Evolutionary conservation across 2,888 invertebrate genomes (phyloP).

Genomic region (Dryadula phaetusa): DNA sequence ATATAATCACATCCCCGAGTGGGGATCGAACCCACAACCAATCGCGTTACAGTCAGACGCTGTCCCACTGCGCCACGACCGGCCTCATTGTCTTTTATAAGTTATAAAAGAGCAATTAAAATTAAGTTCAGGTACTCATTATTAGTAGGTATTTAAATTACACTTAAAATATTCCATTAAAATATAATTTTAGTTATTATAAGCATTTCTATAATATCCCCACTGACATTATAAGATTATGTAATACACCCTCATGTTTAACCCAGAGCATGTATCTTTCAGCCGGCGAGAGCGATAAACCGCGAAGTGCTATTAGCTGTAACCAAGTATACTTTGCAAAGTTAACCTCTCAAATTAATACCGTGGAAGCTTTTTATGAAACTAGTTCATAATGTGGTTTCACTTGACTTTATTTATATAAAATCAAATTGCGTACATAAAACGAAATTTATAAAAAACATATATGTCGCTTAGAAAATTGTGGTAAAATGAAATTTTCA

Average conservation of each 20-base stretch:
- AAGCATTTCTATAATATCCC: neutral
- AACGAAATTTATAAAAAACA: too few species aligned
- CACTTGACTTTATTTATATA: neutral
- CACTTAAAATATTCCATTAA: neutral
- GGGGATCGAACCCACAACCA: too few species aligned
- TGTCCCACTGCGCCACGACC: too few species aligned
- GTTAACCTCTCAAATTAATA: slow-evolving; percentile 27
- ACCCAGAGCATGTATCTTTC: slow-evolving; percentile 24
- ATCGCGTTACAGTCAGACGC: too few species aligned
- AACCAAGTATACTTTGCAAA: slow-evolving; percentile 28
- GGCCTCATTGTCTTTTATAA: too few species aligned
- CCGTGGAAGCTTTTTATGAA: slow-evolving; percentile 23
- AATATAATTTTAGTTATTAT: slow-evolving; percentile 7
- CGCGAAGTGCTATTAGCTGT: slow-evolving; percentile 27
- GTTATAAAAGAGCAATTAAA: too few species aligned
- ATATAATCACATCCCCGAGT: too few species aligned
- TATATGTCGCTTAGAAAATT: too few species aligned
- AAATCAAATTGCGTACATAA: too few species aligned
- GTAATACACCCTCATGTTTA: slow-evolving; percentile 22
- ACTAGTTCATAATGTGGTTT: neutral
- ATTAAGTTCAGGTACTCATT: too few species aligned
- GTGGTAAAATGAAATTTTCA: too few species aligned
- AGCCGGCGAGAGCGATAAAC: slow-evolving; percentile 27
- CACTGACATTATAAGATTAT: slow-evolving; percentile 17
- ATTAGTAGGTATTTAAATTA: too few species aligned